Conservation (phyloP, 2,888 invertebrate species). For the Drosophila nigritarsus region DNA sequence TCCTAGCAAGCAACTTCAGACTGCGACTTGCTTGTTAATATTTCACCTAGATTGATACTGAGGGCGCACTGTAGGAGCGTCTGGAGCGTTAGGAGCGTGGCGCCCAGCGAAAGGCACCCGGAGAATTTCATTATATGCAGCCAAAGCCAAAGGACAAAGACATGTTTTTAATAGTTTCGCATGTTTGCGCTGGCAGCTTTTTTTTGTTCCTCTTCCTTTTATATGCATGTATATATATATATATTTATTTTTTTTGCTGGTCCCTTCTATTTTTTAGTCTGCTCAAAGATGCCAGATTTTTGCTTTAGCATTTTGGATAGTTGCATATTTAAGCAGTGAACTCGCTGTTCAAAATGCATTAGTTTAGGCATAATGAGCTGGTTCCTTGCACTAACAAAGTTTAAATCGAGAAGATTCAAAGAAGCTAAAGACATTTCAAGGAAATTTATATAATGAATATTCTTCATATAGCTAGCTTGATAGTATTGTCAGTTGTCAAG, state of each 20-base stretch:
- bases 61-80: constrained; percentile 20
- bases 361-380: constrained; percentile 30
- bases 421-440: not conserved
- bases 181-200: constrained; percentile 64
- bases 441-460: not conserved
- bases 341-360: constrained; percentile 32
- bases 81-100: constrained; percentile 12
- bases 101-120: constrained; percentile 33
- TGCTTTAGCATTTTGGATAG: constrained; percentile 48
- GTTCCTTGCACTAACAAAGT: not conserved
- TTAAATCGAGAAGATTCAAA: not conserved
- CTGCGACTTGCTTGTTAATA: constrained; percentile 71
- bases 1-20: constrained; percentile 56
- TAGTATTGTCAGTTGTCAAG: not conserved
- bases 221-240: not conserved
- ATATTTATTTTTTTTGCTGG: not conserved
- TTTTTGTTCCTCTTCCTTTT: not conserved
- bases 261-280: constrained; percentile 24
- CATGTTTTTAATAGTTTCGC: constrained; percentile 79
- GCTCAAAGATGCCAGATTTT: constrained; percentile 51
- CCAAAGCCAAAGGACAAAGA: constrained; percentile 68
- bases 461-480: not conserved
- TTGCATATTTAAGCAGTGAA: constrained; percentile 64
- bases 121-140: constrained; percentile 78
- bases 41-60: constrained; percentile 80